Evolutionary conservation across 2,797 vertebrate genomes (phyloP).

Genomic region (Octomys mimax): DNA sequence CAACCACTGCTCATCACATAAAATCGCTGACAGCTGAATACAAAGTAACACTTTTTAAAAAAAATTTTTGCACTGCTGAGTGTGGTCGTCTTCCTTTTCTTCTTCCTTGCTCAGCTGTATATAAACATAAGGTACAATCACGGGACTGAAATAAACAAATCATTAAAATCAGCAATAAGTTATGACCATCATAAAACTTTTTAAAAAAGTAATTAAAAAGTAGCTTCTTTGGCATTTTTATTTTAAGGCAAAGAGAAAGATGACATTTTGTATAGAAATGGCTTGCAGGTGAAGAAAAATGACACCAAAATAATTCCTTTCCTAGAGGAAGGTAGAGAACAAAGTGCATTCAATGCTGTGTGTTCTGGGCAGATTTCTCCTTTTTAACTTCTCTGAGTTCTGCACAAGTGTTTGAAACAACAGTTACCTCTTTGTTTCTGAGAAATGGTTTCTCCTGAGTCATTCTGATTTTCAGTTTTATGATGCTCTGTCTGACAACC

Average conservation of each 20-base stretch:
- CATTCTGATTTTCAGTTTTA: not conserved
- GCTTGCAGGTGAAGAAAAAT: not conserved
- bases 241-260: not conserved
- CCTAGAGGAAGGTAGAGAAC: not conserved
- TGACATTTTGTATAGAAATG: not conserved
- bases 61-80: slow-evolving; percentile 88
- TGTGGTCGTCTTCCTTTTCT: slow-evolving; percentile 90
- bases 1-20: not conserved
- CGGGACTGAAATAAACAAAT: slow-evolving; percentile 91
- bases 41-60: not conserved
- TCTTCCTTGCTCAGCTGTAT: slow-evolving; percentile 90
- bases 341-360: not conserved
- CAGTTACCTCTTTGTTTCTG: not conserved
- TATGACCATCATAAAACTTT: slow-evolving; percentile 92
- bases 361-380: not conserved
- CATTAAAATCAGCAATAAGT: slow-evolving; percentile 93
- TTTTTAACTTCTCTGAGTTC: not conserved
- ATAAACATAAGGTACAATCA: slow-evolving; percentile 92
- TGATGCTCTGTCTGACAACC: not conserved
- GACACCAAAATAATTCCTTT: not conserved
- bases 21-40: slow-evolving; percentile 5
- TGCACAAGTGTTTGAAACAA: not conserved
- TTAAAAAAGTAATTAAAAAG: slow-evolving; percentile 87
- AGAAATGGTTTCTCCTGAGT: not conserved
- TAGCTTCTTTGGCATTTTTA: no score